Evolutionary conservation across 1,140 invertebrate species (phyloP).

Genomic region (Diachasma alloeum): DNA sequence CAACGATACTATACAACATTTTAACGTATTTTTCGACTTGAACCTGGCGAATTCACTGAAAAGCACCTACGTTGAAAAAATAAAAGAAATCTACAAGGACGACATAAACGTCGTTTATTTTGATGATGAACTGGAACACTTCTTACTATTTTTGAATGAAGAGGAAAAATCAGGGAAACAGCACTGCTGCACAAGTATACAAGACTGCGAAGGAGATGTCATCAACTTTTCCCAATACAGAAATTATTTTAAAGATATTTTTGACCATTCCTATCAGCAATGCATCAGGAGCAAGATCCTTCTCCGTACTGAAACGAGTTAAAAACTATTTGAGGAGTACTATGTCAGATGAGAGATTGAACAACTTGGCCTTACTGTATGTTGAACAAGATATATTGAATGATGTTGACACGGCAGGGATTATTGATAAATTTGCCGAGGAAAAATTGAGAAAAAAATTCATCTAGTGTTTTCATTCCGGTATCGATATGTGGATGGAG

Average conservation of each 20-base stretch:
- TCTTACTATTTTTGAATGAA: not conserved
- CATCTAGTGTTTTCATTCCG: too few species aligned
- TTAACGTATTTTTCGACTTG: not conserved
- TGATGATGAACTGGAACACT: not conserved
- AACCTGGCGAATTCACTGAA: not conserved
- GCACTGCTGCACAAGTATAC: not conserved
- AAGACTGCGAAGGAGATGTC: not conserved
- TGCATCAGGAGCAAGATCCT: slow-evolving; percentile 36
- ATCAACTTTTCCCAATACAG: slow-evolving; percentile 20
- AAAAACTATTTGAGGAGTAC: slow-evolving; percentile 35
- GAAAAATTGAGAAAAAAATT: slow-evolving; percentile 23
- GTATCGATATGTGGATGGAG: too few species aligned
- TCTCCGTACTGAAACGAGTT: slow-evolving; percentile 36
- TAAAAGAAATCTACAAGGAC: too few species aligned
- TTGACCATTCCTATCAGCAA: slow-evolving; percentile 35
- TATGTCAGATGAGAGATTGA: slow-evolving; percentile 33
- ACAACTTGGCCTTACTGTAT: slow-evolving; percentile 28
- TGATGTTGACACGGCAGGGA: slow-evolving; percentile 30
- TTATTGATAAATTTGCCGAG: slow-evolving; percentile 38
- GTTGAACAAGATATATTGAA: slow-evolving; percentile 35
- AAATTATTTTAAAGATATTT: slow-evolving; percentile 24
- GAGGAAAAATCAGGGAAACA: not conserved
- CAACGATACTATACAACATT: not conserved
- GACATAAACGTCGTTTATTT: not conserved
- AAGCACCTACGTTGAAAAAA: not conserved